phyloP scores from a whole-genome alignment of 2,113 vertebrate species.

The Rhinichthys klamathensis region DNA sequence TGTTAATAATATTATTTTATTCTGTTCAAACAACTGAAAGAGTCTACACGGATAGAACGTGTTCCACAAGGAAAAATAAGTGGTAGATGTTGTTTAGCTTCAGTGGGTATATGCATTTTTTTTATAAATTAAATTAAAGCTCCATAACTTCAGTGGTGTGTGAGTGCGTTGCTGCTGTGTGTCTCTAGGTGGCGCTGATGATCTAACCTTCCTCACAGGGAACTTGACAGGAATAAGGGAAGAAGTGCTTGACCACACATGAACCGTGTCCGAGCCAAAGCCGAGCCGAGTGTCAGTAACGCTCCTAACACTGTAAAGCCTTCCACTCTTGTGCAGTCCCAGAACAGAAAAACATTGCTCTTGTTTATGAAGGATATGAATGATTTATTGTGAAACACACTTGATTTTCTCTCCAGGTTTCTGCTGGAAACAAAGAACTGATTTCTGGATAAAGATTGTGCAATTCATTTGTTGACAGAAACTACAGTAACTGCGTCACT shows the following conservation, averaged over 20 bases:
- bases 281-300: no score
- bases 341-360: not conserved
- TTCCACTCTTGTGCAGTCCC: not conserved
- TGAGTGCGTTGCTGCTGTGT: not conserved
- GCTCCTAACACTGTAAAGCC: not conserved
- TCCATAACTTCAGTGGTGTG: constrained; percentile 52
- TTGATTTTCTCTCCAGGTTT: not conserved
- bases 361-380: not conserved
- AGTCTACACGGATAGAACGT: constrained; percentile 72
- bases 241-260: no score
- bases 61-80: constrained; percentile 70
- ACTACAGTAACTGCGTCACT: not conserved
- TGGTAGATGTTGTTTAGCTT: constrained; percentile 79
- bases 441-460: not conserved
- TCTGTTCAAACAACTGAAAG: constrained; percentile 69
- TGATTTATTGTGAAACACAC: constrained; percentile 37
- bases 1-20: constrained; percentile 66
- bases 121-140: constrained; percentile 59
- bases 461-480: not conserved
- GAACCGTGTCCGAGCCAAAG: no score
- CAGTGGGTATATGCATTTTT: constrained; percentile 74
- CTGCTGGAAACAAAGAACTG: not conserved
- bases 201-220: no score
- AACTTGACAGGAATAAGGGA: no score
- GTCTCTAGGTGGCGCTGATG: no score